A percentile compares a stretch with the other conserved stretches of the same genome.
Conservation (phyloP, 2,888 invertebrate species). For the Opisthograptis luteolata region DNA sequence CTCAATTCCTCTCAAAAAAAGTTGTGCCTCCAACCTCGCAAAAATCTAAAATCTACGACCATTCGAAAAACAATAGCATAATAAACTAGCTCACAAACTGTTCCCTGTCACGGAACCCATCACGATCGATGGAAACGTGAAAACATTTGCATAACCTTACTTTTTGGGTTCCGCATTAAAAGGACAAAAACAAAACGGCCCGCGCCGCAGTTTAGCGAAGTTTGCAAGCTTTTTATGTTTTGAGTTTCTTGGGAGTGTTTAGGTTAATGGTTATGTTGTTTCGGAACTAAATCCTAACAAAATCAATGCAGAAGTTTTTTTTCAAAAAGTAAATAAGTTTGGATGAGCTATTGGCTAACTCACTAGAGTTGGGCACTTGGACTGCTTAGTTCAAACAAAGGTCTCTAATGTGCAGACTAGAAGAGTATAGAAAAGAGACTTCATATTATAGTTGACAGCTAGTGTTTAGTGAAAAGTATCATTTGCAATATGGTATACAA, state of each 20-base stretch:
- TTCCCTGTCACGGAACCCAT: constrained; percentile 59
- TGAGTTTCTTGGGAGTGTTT: constrained; percentile 6
- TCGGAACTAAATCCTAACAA: constrained; percentile 5
- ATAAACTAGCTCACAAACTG: constrained; percentile 59
- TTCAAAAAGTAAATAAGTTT: too few relatives aligned
- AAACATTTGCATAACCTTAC: constrained; percentile 52
- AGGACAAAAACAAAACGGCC: constrained; percentile 4
- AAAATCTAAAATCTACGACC: constrained; percentile 48
- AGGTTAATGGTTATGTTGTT: constrained; percentile 5
- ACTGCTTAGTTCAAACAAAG: too few relatives aligned
- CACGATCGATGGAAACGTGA: constrained; percentile 50
- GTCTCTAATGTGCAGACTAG: too few relatives aligned
- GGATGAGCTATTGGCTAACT: too few relatives aligned
- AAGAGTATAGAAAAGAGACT: too few relatives aligned
- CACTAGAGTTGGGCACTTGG: too few relatives aligned
- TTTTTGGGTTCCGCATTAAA: constrained; percentile 39
- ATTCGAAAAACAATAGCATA: constrained; percentile 39
- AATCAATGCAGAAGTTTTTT: not conserved
- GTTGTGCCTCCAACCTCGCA: constrained; percentile 14
- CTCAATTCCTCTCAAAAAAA: not conserved
- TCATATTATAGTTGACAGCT: too few relatives aligned
- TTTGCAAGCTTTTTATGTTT: constrained; percentile 13
- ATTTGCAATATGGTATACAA: too few relatives aligned
- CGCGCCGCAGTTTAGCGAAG: constrained; percentile 2
- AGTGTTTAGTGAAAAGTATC: too few relatives aligned